Percentiles rank a stretch among this genome's conserved stretches.
phyloP scores from a whole-genome alignment of 53 echinoderm and acorn worm species.

The Mesocentrotus franciscanus region DNA sequence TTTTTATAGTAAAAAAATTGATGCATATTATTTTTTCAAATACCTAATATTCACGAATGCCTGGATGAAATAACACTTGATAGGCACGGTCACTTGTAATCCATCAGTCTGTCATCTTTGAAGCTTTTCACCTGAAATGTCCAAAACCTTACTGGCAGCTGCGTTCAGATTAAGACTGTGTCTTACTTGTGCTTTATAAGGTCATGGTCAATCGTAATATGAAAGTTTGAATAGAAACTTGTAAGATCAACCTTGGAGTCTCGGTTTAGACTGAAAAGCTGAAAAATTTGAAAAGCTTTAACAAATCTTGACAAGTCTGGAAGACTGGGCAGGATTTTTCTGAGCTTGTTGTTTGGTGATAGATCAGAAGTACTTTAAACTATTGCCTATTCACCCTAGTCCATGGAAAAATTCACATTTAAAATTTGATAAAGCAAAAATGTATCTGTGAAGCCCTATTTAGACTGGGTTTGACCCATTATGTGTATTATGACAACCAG shows the following conservation, averaged over 20 bases:
- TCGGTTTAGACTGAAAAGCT: not conserved
- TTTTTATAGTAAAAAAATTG: too few relatives aligned
- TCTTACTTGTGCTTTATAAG: not conserved
- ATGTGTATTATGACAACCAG: not conserved
- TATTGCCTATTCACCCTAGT: not conserved
- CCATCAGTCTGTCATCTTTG: not conserved
- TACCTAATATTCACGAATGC: not conserved
- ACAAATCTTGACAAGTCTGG: not conserved
- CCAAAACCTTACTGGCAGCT: not conserved
- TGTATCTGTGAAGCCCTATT: too few relatives aligned
- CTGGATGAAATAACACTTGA: not conserved
- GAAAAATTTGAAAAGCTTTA: not conserved
- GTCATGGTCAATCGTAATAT: not conserved
- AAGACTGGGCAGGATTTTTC: not conserved
- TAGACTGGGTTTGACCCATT: too few relatives aligned
- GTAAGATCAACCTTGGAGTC: not conserved
- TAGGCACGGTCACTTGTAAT: not conserved
- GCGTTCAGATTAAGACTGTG: not conserved
- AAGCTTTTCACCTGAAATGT: not conserved
- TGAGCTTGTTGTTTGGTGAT: conserved; percentile 7
- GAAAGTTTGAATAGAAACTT: not conserved
- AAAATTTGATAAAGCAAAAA: too few relatives aligned
- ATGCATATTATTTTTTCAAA: not conserved
- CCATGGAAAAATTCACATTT: not conserved
- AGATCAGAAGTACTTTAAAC: conserved; percentile 27